Evolutionary conservation across 2,797 vertebrate species (phyloP).

Genomic region (Holocentrus rufus): DNA sequence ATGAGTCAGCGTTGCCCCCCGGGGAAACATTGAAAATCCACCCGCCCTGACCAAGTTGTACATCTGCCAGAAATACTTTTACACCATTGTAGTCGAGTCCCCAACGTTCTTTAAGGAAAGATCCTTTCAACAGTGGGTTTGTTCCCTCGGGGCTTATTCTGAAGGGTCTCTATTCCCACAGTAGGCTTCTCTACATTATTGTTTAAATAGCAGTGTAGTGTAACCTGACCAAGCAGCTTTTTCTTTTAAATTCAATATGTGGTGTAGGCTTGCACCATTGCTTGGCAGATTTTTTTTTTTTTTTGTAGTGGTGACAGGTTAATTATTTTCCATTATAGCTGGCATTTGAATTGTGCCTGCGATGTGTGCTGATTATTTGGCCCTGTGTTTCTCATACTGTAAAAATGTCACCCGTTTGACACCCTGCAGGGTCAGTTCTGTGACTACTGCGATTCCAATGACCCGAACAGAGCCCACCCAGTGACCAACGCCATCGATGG

Average conservation of each 20-base stretch:
- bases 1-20: constrained; percentile 13
- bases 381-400: constrained; percentile 2
- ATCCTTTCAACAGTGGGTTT: constrained; percentile 32
- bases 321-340: neutral
- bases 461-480: constrained; percentile 88
- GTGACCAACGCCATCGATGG: constrained; percentile 89
- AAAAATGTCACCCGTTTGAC: constrained; percentile 27
- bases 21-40: constrained; percentile 21
- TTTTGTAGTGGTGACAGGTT: neutral
- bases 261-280: neutral
- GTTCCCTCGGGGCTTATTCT: constrained; percentile 9
- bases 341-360: neutral
- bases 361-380: constrained; percentile 5
- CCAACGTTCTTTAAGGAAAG: constrained; percentile 55
- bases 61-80: constrained; percentile 52
- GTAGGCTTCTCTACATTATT: constrained; percentile 3
- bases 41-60: constrained; percentile 32
- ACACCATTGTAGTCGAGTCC: constrained; percentile 45
- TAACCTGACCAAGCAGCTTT: neutral
- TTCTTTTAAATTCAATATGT: neutral
- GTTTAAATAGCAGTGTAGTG: neutral
- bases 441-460: constrained; percentile 87
- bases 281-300: constrained; percentile 5
- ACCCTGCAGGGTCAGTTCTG: constrained; percentile 90
- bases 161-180: neutral